Percentiles rank a stretch among this genome's conserved stretches.
Conservation (phyloP, 2,113 vertebrate genomes). For the Carollia perspicillata region DNA sequence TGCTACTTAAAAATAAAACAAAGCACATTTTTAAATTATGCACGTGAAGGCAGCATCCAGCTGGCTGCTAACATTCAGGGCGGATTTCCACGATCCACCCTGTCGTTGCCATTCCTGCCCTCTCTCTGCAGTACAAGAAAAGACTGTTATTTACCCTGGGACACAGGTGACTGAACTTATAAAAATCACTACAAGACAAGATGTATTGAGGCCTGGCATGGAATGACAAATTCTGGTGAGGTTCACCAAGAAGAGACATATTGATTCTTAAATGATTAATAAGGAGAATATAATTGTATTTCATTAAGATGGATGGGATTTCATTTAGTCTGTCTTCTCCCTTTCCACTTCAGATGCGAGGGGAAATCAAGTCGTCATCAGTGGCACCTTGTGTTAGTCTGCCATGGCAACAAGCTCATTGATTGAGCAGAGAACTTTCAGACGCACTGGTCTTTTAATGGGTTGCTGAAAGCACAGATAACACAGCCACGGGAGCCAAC, state of each 20-base stretch:
- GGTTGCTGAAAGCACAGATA: conserved; percentile 77
- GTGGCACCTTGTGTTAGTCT: conserved; percentile 91
- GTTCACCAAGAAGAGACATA: conserved; percentile 97
- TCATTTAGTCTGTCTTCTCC: conserved; percentile 99
- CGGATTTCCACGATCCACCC: conserved; percentile 54
- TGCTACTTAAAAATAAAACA: conserved; percentile 57
- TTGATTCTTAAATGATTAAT: conserved; percentile 99
- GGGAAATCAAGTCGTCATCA: conserved; percentile 96
- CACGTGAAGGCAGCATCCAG: conserved; percentile 44
- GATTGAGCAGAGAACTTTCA: conserved; percentile 85
- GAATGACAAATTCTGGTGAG: conserved; percentile 97
- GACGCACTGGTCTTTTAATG: conserved; percentile 81
- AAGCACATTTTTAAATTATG: conserved; percentile 68
- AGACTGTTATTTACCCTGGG: conserved; percentile 87
- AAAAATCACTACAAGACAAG: conserved; percentile 94
- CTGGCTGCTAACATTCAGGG: conserved; percentile 64
- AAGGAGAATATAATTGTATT: conserved; percentile 99
- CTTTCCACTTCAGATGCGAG: conserved; percentile 95
- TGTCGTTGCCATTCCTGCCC: conserved; percentile 11
- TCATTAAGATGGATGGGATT: conserved; percentile 99
- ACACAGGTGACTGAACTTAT: conserved; percentile 98
- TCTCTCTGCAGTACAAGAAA: conserved; percentile 74
- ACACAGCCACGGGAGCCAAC: conserved; percentile 62
- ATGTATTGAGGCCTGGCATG: conserved; percentile 93
- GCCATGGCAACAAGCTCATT: conserved; percentile 95